These are phyloP conservation scores for Drosophila histrio DNA, from an alignment of 2,888 invertebrate genomes.

Conservation along the genomic window DNA sequence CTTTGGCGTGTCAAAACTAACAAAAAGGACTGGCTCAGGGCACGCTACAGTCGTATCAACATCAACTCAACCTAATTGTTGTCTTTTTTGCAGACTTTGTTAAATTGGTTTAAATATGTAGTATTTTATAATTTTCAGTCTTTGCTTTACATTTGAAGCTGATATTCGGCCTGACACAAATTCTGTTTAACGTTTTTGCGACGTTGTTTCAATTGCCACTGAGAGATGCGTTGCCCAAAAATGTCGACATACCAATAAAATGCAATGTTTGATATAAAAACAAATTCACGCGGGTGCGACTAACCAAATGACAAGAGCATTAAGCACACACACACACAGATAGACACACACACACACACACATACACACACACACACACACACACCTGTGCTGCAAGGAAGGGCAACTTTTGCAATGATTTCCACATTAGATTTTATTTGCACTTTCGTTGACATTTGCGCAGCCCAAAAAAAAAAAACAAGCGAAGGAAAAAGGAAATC, in stretches of 20 bases:
- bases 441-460: constrained; percentile 77
- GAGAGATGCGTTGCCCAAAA: constrained; percentile 45
- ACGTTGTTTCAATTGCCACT: constrained; percentile 20
- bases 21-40: no score
- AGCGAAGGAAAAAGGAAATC: constrained; percentile 5
- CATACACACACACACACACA: not conserved
- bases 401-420: constrained; percentile 77
- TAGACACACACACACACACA: not conserved
- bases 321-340: constrained; percentile 30
- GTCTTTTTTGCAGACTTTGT: not conserved
- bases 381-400: constrained; percentile 21
- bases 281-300: constrained; percentile 72
- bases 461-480: constrained; percentile 50
- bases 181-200: not conserved
- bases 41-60: no score
- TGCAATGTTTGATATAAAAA: constrained; percentile 78
- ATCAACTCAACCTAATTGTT: no score
- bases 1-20: no score
- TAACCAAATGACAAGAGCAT: constrained; percentile 73
- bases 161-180: not conserved
- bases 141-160: constrained; percentile 7
- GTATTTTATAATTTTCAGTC: not conserved
- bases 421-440: constrained; percentile 81
- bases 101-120: not conserved
- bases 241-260: constrained; percentile 70